Conservation (phyloP, 2,888 invertebrate genomes). For the Hirtodrosophila duncani region DNA sequence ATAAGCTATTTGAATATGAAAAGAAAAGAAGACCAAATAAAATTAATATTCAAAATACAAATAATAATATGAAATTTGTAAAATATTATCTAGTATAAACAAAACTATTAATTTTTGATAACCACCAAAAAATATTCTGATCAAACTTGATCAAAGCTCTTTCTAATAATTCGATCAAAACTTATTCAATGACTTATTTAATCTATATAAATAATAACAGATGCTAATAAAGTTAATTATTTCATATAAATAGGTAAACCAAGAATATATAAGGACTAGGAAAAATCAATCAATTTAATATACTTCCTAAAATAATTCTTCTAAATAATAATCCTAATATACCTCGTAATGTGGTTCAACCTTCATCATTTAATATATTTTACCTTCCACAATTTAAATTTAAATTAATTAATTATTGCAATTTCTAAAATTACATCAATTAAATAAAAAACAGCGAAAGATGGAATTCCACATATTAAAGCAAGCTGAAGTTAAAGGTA, state of each 20-base stretch:
- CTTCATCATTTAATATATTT: conserved; percentile 80
- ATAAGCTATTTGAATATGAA: conserved; percentile 77
- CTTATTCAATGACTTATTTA: conserved; percentile 62
- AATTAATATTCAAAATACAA: conserved; percentile 77
- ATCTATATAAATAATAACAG: conserved; percentile 62
- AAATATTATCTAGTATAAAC: conserved; percentile 79
- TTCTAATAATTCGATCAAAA: conserved; percentile 77
- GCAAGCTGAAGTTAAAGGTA: too few relatives aligned
- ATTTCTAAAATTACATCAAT: conserved; percentile 83
- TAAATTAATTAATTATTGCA: conserved; percentile 79
- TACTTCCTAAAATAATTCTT: conserved; percentile 80
- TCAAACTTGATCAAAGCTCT: conserved; percentile 80
- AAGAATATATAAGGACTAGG: conserved; percentile 79
- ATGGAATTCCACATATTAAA: conserved; percentile 83
- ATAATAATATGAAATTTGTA: conserved; percentile 80
- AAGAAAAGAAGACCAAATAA: conserved; percentile 49
- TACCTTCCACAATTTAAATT: conserved; percentile 79
- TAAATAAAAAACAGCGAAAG: conserved; percentile 84
- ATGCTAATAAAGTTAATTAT: conserved; percentile 80
- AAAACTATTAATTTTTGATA: conserved; percentile 77
- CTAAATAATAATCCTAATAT: conserved; percentile 70
- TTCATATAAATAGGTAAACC: conserved; percentile 80
- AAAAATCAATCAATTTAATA: too few relatives aligned
- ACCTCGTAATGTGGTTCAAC: conserved; percentile 79
- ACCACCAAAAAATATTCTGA: conserved; percentile 78